phyloP scores from a whole-genome alignment of 2,113 vertebrate genomes.

The Craseonycteris thonglongyai region DNA sequence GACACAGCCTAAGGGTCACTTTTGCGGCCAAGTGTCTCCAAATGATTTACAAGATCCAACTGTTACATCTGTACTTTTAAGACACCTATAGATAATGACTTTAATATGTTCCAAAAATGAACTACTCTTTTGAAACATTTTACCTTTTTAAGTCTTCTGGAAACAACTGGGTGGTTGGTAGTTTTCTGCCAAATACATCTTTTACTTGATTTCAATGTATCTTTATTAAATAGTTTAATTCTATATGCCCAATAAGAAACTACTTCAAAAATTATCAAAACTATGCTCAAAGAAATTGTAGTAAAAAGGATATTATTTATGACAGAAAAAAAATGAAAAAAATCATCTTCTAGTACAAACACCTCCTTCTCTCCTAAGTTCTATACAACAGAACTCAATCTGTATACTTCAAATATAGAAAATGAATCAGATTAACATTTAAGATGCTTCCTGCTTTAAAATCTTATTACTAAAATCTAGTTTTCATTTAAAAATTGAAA shows the following conservation, averaged over 20 bases:
- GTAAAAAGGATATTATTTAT: not conserved
- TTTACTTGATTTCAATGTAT: not conserved
- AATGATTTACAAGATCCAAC: not conserved
- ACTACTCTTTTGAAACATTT: not conserved
- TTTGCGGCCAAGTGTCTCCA: not conserved
- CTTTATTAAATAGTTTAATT: not conserved
- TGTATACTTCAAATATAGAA: not conserved
- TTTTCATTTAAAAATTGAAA: not conserved
- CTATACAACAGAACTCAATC: not conserved
- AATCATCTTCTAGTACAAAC: not conserved
- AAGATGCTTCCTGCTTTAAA: not conserved
- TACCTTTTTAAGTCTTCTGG: not conserved
- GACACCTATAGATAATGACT: accelerated
- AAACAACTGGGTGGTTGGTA: not conserved
- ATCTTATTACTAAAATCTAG: not conserved
- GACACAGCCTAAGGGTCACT: not conserved
- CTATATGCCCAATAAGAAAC: not conserved
- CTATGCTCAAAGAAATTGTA: not conserved
- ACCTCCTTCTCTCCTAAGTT: not conserved
- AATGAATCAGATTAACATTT: not conserved
- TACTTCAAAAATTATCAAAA: not conserved
- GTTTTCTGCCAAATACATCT: not conserved
- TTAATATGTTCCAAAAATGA: not conserved
- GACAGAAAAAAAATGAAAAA: not conserved
- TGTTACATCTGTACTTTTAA: accelerated